Conservation (phyloP, 2,797 vertebrate genomes). For the Myioborus miniatus region DNA sequence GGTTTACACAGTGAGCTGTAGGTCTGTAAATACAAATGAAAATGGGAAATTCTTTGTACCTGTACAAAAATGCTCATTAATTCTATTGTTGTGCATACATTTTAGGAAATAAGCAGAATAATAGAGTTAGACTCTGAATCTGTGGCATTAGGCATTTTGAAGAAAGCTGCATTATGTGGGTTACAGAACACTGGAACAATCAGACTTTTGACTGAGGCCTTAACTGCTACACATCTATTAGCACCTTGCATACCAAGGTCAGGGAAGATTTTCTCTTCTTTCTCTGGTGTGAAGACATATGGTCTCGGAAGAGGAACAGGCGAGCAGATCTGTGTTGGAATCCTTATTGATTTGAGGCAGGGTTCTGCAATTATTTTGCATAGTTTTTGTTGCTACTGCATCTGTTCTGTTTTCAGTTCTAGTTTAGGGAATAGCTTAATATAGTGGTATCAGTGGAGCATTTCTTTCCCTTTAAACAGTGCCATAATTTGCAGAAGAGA, state of each 20-base stretch:
- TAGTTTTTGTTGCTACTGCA: neutral
- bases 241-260: neutral
- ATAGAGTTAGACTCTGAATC: neutral
- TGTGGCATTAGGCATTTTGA: neutral
- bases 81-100: neutral
- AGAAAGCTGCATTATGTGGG: neutral
- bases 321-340: neutral
- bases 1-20: neutral
- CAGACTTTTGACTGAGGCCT: neutral
- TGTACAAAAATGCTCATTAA: neutral
- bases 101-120: neutral
- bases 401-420: neutral
- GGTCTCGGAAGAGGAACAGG: neutral
- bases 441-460: neutral
- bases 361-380: neutral
- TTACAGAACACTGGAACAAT: neutral
- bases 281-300: neutral
- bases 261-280: neutral
- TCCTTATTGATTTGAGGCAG: neutral
- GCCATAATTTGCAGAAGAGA: neutral
- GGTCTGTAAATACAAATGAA: neutral
- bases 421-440: neutral
- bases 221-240: neutral
- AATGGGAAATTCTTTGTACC: neutral
- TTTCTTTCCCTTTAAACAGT: slow-evolving; percentile 1